Evolutionary conservation across 2,113 vertebrate genomes (phyloP).

Genomic region (Amia ocellicauda): DNA sequence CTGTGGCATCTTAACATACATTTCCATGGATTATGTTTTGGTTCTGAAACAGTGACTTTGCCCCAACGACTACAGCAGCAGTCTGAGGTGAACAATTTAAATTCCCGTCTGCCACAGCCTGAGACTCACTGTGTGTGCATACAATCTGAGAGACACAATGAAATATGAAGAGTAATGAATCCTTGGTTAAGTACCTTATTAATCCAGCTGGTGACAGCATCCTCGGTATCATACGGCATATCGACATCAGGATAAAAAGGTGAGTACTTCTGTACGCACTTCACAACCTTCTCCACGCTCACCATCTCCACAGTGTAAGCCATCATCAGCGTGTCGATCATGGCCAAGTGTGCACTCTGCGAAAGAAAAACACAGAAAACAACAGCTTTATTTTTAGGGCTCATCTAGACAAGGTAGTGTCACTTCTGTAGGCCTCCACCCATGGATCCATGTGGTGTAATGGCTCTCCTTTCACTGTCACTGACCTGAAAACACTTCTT

Average conservation of each 20-base stretch:
- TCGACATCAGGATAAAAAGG: constrained; percentile 76
- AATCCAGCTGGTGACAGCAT: constrained; percentile 90
- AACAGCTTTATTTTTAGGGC: not conserved
- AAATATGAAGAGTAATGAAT: too few relatives aligned
- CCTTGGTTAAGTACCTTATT: constrained; percentile 81
- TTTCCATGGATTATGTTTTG: too few relatives aligned
- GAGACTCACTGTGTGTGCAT: too few relatives aligned
- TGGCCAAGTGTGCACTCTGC: constrained; percentile 90
- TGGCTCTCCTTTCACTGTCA: not conserved
- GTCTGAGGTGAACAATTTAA: too few relatives aligned
- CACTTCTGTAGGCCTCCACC: too few relatives aligned
- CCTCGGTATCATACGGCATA: constrained; percentile 88
- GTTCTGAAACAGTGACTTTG: too few relatives aligned
- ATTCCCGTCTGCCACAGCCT: too few relatives aligned
- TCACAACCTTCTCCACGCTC: constrained; percentile 84
- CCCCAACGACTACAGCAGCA: too few relatives aligned
- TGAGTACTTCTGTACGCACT: constrained; percentile 79
- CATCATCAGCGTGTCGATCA: constrained; percentile 97
- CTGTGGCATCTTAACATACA: too few relatives aligned
- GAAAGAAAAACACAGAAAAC: constrained; percentile 26
- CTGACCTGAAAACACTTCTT: constrained; percentile 12
- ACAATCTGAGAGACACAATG: too few relatives aligned
- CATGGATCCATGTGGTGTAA: not conserved
- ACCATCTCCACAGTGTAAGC: constrained; percentile 89
- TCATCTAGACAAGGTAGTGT: too few relatives aligned